phyloP scores from a whole-genome alignment of 2,113 vertebrate genomes.

The Nanorana parkeri region DNA sequence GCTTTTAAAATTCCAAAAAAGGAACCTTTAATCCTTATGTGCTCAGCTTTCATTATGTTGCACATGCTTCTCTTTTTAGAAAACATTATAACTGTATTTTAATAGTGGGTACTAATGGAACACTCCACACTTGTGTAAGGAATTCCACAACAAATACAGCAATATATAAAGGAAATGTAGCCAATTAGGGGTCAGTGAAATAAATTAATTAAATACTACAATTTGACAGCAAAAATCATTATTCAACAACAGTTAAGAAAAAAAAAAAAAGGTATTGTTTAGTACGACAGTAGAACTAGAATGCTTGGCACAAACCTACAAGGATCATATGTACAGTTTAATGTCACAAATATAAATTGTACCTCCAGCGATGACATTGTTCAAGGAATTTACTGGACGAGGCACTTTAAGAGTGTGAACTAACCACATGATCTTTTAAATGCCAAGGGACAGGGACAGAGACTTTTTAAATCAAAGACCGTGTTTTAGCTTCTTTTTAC shows the following conservation, averaged over 20 bases:
- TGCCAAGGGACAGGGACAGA: slow-evolving; percentile 49
- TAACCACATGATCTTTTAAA: slow-evolving; percentile 14
- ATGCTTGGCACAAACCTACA: background rate
- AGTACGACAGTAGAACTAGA: background rate
- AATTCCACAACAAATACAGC: background rate
- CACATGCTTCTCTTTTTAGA: slow-evolving; percentile 9
- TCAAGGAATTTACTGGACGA: slow-evolving; percentile 20
- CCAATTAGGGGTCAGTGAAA: slow-evolving; percentile 3
- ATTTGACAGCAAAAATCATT: background rate
- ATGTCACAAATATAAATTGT: background rate
- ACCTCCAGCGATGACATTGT: background rate
- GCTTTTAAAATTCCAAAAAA: slow-evolving; percentile 51
- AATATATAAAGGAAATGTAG: slow-evolving; percentile 21
- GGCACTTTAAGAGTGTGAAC: slow-evolving; percentile 51
- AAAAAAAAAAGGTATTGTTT: background rate
- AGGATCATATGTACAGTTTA: background rate
- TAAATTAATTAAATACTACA: slow-evolving; percentile 13
- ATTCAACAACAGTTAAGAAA: background rate
- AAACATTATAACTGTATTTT: slow-evolving; percentile 47
- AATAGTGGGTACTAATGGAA: slow-evolving; percentile 46
- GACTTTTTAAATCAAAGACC: slow-evolving; percentile 44
- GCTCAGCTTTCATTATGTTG: slow-evolving; percentile 19
- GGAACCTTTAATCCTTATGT: slow-evolving; percentile 29
- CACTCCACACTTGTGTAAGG: background rate
- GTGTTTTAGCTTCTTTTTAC: slow-evolving; percentile 37